Base-by-base conservation (phyloP, 1,140 invertebrate genomes). In the Drosophila ironensis region DNA sequence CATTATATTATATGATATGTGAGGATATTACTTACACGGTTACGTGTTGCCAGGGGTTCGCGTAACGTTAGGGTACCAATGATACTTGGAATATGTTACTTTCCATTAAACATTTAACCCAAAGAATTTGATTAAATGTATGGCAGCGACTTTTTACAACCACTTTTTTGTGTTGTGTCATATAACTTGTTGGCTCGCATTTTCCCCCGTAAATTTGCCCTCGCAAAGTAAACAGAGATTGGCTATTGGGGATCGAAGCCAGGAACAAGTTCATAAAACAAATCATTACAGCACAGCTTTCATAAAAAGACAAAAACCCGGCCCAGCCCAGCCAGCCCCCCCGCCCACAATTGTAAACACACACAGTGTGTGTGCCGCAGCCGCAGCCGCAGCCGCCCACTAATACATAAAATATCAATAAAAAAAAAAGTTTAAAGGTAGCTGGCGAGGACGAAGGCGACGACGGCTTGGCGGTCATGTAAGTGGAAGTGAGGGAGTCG, bases 351-450 rank as follows among this genome's bases (percentile, higher is more conserved):
- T n/a, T n/a, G n/a, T n/a, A n/a, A n/a, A n/a, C n/a, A n/a, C n/a
- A n/a, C n/a, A n/a, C n/a, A n/a, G n/a, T n/a, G n/a, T n/a, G n/a
- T n/a, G n/a, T n/a, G n/a, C n/a, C n/a, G n/a, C n/a, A n/a, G n/a
- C 40, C 22, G 11, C 27, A 16, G n/a, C 35, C 19, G 7, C 46
- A 8, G 11, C 28, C 45, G 16, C 44, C 38, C 68, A 64, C 59
- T 70, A 81, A 84, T 71, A 84, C 78, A 78, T 84, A 84, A 84
- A 84, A 86, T 84, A 84, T 84, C 78, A 84, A 84, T 84, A 84
- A 84, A 84, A 74, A 84, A 84, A 74, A 82, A 82, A 80, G 73
- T 84, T 84, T 82, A 86, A 84, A 84, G 80, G 78, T 84, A 84
- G 78, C 78, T 71, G 69, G 41, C 72, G 72, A 27, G 24, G 56